phyloP scores from a whole-genome alignment of 2,888 invertebrate species.

The Rhingia rostrata region DNA sequence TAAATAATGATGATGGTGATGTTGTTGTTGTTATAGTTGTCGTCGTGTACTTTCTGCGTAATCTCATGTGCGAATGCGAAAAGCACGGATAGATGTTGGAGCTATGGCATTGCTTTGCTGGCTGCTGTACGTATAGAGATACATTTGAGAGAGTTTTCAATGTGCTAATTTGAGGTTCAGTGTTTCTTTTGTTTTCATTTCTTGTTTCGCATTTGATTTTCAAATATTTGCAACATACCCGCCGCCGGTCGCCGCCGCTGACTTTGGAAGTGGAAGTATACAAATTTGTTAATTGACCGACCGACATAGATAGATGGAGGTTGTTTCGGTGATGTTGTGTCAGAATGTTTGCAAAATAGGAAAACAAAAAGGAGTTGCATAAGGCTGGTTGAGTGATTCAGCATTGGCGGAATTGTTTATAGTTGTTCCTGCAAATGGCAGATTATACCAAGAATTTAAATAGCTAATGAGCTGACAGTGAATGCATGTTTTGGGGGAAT shows the following conservation, averaged over 20 bases:
- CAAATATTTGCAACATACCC: constrained; percentile 38
- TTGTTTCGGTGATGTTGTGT: constrained; percentile 26
- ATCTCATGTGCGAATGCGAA: constrained; percentile 49
- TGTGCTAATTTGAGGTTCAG: constrained; percentile 55
- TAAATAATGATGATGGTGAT: constrained; percentile 41
- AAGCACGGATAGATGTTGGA: constrained; percentile 2
- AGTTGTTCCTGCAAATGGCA: neutral
- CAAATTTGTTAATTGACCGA: constrained; percentile 51
- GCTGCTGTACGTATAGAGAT: neutral
- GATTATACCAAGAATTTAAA: neutral
- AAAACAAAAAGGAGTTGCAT: constrained; percentile 11
- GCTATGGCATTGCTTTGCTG: neutral
- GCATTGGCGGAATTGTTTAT: constrained; percentile 1
- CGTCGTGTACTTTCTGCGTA: constrained; percentile 35
- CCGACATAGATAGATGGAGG: constrained; percentile 15
- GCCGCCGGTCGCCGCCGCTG: neutral
- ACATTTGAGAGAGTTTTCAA: constrained; percentile 28
- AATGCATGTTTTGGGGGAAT: neutral
- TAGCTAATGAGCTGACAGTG: neutral
- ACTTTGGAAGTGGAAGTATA: constrained; percentile 21
- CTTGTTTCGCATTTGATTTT: constrained; percentile 5
- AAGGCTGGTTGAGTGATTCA: neutral
- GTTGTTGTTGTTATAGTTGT: constrained; percentile 11
- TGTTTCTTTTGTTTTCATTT: constrained; percentile 45
- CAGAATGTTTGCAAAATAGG: constrained; percentile 38